Evolutionary conservation across 2,797 vertebrate species (phyloP).

Genomic region (Vireo griseus): DNA sequence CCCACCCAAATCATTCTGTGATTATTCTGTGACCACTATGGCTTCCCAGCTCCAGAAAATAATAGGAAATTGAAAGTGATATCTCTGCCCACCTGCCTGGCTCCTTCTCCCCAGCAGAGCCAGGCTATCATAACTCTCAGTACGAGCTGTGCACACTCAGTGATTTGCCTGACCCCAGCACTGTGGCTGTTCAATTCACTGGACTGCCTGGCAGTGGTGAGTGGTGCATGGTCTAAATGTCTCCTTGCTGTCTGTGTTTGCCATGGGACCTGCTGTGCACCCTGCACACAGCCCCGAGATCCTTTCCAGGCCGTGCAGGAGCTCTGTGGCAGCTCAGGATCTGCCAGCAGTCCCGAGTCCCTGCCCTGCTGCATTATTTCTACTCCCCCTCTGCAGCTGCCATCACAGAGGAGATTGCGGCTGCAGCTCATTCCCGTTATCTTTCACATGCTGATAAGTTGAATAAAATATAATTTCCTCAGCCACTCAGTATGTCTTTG

Average conservation of each 20-base stretch:
- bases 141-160: fast-evolving
- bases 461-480: constrained; percentile 45
- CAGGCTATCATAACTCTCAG: fast-evolving
- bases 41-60: neutral
- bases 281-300: neutral
- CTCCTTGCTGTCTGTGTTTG: neutral
- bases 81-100: fast-evolving
- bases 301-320: fast-evolving
- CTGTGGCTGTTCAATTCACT: fast-evolving
- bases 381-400: neutral
- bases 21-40: neutral
- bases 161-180: neutral
- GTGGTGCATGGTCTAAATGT: fast-evolving
- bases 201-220: fast-evolving
- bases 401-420: neutral
- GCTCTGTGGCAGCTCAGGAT: neutral
- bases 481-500: neutral
- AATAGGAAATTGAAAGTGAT: neutral
- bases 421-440: neutral
- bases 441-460: constrained; percentile 21
- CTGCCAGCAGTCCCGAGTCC: fast-evolving
- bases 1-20: neutral
- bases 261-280: neutral
- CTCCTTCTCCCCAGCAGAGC: neutral
- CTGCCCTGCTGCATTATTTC: neutral